Evolutionary conservation across 2,888 invertebrate species (phyloP), one percentile per base, ranked within the genome.

Genomic region (Lasioglossum lativentre): DNA sequence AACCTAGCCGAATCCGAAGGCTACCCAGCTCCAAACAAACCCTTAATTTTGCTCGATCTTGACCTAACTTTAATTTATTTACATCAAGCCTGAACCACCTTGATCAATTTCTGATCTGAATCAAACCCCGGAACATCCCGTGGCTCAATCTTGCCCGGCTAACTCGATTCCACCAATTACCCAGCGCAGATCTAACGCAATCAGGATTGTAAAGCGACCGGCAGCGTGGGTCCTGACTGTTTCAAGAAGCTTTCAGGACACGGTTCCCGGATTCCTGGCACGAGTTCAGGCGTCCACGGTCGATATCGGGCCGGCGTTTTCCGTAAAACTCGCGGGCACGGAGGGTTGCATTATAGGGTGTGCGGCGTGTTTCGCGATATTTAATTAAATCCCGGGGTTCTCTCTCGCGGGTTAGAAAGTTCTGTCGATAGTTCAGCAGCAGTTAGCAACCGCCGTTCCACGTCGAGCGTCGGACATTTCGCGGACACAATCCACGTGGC

Each of bases 341-440:
- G 16, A 10, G 34, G 52, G 52, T 4, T 66, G 75, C 71, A 83
- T 85, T 90, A 85, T 80, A 75, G 66, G 77, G 47, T 56, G 72
- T 42, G 70, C 47, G 59, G 59, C 77, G 85, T 81, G 87, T 86
- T 88, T 86, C 87, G 80, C 90, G 89, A 92, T 93, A 92, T 93
- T 93, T 92, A 93, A 93, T 93, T 93, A 93, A 93, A 93, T 90
- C 88, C 89, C 89, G 75, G 86, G 83, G 83, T 34, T 30, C n/a
- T 19, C 23, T 38, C 84, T 79, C 47, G 87, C 81, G 74, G 76
- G 89, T 79, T 86, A 82, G 91, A 90, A 92, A 93, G 90, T 92
- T 92, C 90, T 86, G 89, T 89, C 93, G 90, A 92, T 92, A 92
- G 92, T 92, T 92, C 79, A 86, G 88, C 72, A 90, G 91, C 91